Evolutionary conservation across 2,113 vertebrate species (phyloP).

Genomic region (Petrocephalus microphthalmus): DNA sequence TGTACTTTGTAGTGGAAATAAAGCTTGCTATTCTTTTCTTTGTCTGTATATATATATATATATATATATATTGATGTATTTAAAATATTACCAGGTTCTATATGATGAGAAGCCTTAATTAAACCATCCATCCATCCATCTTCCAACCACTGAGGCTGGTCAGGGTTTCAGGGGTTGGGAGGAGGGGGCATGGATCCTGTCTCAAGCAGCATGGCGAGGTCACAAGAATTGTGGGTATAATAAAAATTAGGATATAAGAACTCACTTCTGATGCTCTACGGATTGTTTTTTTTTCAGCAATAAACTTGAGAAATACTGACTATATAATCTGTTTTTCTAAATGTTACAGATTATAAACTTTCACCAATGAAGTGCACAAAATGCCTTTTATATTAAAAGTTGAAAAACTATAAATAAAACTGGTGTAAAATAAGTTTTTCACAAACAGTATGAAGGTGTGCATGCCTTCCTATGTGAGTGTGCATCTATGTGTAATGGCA

Average conservation of each 20-base stretch:
- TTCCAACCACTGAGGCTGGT: background rate
- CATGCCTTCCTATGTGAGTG: conserved; percentile 25
- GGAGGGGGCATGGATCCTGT: background rate
- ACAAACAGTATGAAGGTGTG: conserved; percentile 37
- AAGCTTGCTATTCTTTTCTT: conserved; percentile 34
- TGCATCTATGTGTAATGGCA: conserved; percentile 42
- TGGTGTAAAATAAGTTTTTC: conserved; percentile 45
- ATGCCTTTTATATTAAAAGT: conserved; percentile 52
- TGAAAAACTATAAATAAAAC: conserved; percentile 55
- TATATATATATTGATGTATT: conserved; percentile 3
- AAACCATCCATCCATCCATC: conserved; percentile 15
- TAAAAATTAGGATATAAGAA: conserved; percentile 31
- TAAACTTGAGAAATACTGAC: conserved; percentile 51
- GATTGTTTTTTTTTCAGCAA: conserved; percentile 33
- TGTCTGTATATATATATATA: conserved; percentile 27
- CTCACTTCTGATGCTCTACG: conserved; percentile 36
- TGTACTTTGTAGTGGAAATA: conserved; percentile 25
- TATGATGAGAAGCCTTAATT: conserved; percentile 47
- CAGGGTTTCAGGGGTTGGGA: background rate
- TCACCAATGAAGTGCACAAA: background rate
- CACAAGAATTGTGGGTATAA: background rate
- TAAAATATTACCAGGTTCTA: conserved; percentile 34
- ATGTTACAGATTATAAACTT: background rate
- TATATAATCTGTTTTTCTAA: conserved; percentile 40
- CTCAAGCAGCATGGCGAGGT: background rate